Conservation (phyloP, 1,140 invertebrate species). For the Eubasilissa regina region DNA sequence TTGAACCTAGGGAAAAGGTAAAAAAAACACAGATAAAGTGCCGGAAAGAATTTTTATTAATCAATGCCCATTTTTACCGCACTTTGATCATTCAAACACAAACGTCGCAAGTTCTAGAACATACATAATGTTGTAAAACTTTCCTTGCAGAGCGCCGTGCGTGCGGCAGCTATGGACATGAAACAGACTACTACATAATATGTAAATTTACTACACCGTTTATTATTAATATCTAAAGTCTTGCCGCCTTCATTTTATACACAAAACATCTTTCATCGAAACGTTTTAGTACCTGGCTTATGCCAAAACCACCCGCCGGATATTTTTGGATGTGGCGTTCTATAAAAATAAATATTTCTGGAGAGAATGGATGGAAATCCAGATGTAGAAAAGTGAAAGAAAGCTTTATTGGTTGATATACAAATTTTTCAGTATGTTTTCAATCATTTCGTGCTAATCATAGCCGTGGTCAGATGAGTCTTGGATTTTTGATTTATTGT, state of each 20-base stretch:
- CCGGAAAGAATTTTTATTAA: too few relatives aligned
- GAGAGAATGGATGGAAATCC: too few relatives aligned
- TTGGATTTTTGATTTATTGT: too few relatives aligned
- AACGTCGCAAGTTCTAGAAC: too few relatives aligned
- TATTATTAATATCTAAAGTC: conserved; percentile 28
- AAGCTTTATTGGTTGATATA: background rate
- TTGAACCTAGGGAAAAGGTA: too few relatives aligned
- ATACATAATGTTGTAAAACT: too few relatives aligned
- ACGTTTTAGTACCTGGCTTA: conserved; percentile 28
- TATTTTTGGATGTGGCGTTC: conserved; percentile 5
- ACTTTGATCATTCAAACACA: too few relatives aligned
- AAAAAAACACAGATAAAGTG: too few relatives aligned
- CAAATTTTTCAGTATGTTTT: too few relatives aligned
- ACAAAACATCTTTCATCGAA: conserved; percentile 13
- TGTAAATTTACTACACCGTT: background rate
- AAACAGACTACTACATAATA: background rate
- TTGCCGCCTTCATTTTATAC: conserved; percentile 15
- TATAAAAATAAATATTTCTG: conserved; percentile 17
- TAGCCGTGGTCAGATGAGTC: background rate
- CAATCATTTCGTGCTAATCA: background rate
- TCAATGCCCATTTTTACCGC: too few relatives aligned
- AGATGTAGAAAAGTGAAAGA: background rate
- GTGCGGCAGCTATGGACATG: background rate
- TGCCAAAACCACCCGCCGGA: conserved; percentile 21
- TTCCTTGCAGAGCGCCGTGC: too few relatives aligned